Evolutionary conservation across 1,140 invertebrate species (phyloP), one percentile per base, ranked within the genome.

Genomic region (Maniola jurtina): DNA sequence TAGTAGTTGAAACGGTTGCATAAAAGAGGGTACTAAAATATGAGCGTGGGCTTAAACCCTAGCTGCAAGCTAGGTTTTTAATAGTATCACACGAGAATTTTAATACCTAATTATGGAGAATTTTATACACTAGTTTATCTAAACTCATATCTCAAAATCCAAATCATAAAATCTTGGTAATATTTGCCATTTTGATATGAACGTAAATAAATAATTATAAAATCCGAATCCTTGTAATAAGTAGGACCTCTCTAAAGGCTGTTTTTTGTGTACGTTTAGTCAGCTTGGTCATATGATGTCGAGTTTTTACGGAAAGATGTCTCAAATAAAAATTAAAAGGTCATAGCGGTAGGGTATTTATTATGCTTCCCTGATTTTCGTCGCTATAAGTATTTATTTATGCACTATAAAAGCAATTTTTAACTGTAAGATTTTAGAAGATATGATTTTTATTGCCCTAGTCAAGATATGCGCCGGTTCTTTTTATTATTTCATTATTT

Each of bases 221-320:
- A 13, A 45, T 13, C 9, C 9, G 48, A 25, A 34, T 55, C 14
- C 33, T 48, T 50, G 10, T 61, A 36, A 60, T 60, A 16, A 16
- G 57, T 59, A 68, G 48, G 9, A 35, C 10, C 14, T 64, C 57
- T 83, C 73, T 81, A 77, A 80, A 75, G 73, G 77, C 76, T 83
- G 80, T 66, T 61, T 56, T 38, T 35, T 38, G 75, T 75, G 74
- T 80, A 71, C 79, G 80, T 82, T 84, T 83, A 83, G 78, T 75
- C 77, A 76, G 80, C 77, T 81, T 82, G 86, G 86, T 88, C 84
- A 85, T 84, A 70, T 76, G 70, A 77, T 68, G 63, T 83, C 83
- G 84, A 76, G 79, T 34, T 55, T 52, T 16, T 52, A 16, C 16
- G 15, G 6, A 25, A 25, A 25, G 1, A 25, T 25, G 25, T 25